These are phyloP conservation scores for Microtus pennsylvanicus DNA, from an alignment of 2,113 vertebrate genomes.

Conservation along the genomic window DNA sequence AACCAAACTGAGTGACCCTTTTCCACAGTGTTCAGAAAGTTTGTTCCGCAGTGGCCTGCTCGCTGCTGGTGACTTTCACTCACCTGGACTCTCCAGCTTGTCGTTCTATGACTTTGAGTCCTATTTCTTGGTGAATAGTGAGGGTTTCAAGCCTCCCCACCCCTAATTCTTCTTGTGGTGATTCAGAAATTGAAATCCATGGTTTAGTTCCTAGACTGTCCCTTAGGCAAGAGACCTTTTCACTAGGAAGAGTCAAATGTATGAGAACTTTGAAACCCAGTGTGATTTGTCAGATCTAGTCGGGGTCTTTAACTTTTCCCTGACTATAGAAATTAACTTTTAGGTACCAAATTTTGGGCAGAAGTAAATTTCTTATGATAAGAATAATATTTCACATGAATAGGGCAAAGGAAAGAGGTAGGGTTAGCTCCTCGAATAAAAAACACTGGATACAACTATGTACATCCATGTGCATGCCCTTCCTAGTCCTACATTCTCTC, in stretches of 20 bases:
- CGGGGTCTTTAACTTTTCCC: neutral
- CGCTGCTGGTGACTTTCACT: neutral
- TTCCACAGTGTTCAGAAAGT: neutral
- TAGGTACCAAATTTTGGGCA: conserved; percentile 20
- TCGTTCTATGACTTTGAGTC: neutral
- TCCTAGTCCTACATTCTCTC: neutral
- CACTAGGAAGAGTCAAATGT: conserved; percentile 36
- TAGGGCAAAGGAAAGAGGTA: neutral
- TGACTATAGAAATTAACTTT: conserved; percentile 38
- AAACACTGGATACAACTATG: neutral
- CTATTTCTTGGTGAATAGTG: conserved; percentile 20
- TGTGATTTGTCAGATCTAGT: conserved; percentile 6
- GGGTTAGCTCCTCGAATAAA: conserved; percentile 12
- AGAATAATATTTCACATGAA: neutral
- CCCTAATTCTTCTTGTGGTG: neutral
- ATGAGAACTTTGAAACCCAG: conserved; percentile 13
- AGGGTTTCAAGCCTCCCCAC: neutral
- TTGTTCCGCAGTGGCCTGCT: neutral
- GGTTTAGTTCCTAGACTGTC: conserved; percentile 37
- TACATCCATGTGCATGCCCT: neutral
- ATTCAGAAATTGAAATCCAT: conserved; percentile 46
- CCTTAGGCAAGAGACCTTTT: neutral
- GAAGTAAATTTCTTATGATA: conserved; percentile 17
- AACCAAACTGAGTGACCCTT: neutral
- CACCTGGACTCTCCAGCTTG: conserved; percentile 5